Evolutionary conservation across 2,113 vertebrate genomes (phyloP).

Genomic region (Alexandromys fortis): DNA sequence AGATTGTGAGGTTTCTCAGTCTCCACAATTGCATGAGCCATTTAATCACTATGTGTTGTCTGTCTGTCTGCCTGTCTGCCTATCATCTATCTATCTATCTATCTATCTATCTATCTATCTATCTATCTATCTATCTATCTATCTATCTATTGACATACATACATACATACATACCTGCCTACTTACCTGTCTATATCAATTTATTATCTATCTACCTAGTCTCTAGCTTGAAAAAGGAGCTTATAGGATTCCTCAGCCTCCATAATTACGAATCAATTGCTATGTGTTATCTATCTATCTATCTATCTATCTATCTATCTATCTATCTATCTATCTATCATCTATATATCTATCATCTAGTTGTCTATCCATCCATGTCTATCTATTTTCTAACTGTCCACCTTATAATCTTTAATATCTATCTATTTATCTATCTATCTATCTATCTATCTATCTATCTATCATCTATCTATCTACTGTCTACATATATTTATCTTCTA

Average conservation of each 20-base stretch:
- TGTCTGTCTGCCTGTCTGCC: neutral
- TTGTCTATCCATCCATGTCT: neutral
- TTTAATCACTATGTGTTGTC: neutral
- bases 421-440: neutral
- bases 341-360: neutral
- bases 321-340: neutral
- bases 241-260: neutral
- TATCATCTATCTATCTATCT: neutral
- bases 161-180: neutral
- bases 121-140: neutral
- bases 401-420: neutral
- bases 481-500: neutral
- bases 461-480: neutral
- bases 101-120: neutral
- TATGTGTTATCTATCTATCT: neutral
- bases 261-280: no score
- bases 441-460: neutral
- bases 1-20: neutral
- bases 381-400: neutral
- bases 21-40: neutral
- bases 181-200: no score
- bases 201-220: neutral
- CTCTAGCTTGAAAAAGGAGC: neutral
- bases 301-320: neutral
- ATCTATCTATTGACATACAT: neutral